Base-by-base conservation (phyloP, 2,888 invertebrate genomes). In the Steinernema hermaphroditum region DNA sequence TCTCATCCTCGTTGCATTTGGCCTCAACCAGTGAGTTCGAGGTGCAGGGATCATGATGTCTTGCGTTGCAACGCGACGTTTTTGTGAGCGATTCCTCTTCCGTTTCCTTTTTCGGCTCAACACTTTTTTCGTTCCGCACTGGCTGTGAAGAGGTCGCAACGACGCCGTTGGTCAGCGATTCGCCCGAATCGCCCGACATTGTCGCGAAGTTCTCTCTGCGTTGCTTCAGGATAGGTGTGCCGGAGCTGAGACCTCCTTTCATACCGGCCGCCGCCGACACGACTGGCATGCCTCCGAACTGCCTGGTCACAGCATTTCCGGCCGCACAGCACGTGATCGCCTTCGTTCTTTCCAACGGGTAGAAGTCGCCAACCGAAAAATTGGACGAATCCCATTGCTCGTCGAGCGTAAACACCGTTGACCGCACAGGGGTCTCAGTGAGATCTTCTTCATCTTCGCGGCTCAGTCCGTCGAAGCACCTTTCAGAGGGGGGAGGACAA, bases 221-320 rank as follows among this genome's bases (percentile, higher is more conserved):
- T 37, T 68, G 34, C n/a, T 69, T 46, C n/a, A 24, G 24, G 29
- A 75, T 50, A 14, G 75, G 75, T 16, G 68, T 73, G 24, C 75
- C 75, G 22, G 68, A 32, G 41, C 74, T 75, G 24, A 75, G 49
- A 22, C 75, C 75, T 6, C 75, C 75, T 27, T 29, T 37, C 24
- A 41, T n/a, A 29, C 27, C 8, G 34, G 62, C 62, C 32, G 32
- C 27, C 29, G 62, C 62, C 2, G 62, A 62, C 4, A 62, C 32
- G 16, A 62, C 62, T 32, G 62, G 62, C 62, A 62, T 62, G 29
- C 62, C 62, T 27, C 62, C 62, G n/a, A 62, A 62, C 62, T 62
- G 62, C 32, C 62, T 27, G 27, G 32, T 62, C 29, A 62, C 32
- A 1, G 27, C 62, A 32, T 62, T 62, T 1, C 62, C 32, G 29